These are phyloP conservation scores for Axinella damicornis DNA, from an alignment of 37 sponge, comb jelly and placozoan genomes.

Conservation along the genomic window DNA sequence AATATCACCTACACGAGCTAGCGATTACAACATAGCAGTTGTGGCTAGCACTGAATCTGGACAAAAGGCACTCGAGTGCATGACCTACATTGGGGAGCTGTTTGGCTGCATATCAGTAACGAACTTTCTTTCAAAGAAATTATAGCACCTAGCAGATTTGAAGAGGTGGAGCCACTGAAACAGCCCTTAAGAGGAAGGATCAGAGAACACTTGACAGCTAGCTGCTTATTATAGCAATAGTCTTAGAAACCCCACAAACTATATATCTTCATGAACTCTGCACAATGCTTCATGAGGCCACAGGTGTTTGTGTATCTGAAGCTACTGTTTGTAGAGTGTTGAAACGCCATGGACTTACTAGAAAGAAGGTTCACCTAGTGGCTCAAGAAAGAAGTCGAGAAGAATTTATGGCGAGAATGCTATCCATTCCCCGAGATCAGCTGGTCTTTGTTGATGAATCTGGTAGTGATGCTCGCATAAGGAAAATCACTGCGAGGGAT, in stretches of 20 bases:
- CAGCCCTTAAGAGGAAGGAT: background rate
- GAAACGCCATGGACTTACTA: slow-evolving; percentile 21
- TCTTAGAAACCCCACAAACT: slow-evolving; percentile 8
- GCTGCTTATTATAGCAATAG: background rate
- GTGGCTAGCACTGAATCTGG: background rate
- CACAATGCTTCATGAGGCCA: background rate
- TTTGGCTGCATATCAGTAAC: background rate
- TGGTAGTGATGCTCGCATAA: slow-evolving; percentile 7
- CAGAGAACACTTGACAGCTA: background rate
- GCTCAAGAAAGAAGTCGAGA: slow-evolving; percentile 12
- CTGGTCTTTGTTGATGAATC: slow-evolving; percentile 27
- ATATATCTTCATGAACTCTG: slow-evolving; percentile 26
- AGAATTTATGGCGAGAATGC: slow-evolving; percentile 7
- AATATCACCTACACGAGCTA: too few species aligned
- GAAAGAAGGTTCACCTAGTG: slow-evolving; percentile 7
- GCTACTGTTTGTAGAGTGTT: slow-evolving; percentile 11
- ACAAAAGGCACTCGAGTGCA: background rate
- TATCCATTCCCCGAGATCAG: background rate
- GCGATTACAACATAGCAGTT: too few species aligned
- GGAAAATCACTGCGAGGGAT: background rate
- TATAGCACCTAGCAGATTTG: slow-evolving; percentile 2
- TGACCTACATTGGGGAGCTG: background rate
- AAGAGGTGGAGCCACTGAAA: background rate
- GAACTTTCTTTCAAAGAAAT: slow-evolving; percentile 11
- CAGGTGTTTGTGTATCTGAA: background rate